These are phyloP conservation scores for Gavialis gangeticus DNA, from an alignment of 2,113 vertebrate genomes.

Conservation along the genomic window DNA sequence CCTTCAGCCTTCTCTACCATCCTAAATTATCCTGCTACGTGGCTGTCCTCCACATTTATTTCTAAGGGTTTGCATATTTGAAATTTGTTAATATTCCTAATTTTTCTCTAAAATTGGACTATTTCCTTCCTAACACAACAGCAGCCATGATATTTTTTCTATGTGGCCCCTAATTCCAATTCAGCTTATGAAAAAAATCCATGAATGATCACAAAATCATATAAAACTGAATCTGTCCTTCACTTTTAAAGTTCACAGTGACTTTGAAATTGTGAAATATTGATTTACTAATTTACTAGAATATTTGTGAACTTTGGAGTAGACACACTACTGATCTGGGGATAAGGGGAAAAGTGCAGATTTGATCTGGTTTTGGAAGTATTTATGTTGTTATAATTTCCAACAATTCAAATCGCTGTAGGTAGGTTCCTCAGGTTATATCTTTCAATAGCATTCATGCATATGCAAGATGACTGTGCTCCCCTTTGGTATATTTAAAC, in stretches of 20 bases:
- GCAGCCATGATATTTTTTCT: neutral
- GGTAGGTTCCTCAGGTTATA: neutral
- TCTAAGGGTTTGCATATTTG: neutral
- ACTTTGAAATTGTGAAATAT: neutral
- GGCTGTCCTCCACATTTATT: neutral
- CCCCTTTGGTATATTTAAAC: neutral
- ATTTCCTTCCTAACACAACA: neutral
- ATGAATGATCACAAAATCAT: neutral
- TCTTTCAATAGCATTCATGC: neutral
- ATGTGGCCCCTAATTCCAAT: neutral
- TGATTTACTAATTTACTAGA: neutral
- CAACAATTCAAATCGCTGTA: neutral
- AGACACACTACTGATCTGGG: neutral
- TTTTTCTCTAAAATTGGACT: neutral
- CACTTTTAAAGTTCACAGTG: neutral
- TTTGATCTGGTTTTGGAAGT: neutral
- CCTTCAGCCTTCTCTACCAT: neutral
- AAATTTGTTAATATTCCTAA: neutral
- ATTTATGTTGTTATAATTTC: neutral
- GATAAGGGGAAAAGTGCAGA: fast-evolving
- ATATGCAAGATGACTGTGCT: fast-evolving
- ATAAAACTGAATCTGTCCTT: fast-evolving
- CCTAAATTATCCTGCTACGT: neutral
- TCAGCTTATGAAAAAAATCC: neutral
- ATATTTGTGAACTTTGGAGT: neutral